Evolutionary conservation across 2,113 vertebrate species (phyloP), one percentile per base, ranked within the genome.

Genomic region (Ailuropoda melanoleuca): DNA sequence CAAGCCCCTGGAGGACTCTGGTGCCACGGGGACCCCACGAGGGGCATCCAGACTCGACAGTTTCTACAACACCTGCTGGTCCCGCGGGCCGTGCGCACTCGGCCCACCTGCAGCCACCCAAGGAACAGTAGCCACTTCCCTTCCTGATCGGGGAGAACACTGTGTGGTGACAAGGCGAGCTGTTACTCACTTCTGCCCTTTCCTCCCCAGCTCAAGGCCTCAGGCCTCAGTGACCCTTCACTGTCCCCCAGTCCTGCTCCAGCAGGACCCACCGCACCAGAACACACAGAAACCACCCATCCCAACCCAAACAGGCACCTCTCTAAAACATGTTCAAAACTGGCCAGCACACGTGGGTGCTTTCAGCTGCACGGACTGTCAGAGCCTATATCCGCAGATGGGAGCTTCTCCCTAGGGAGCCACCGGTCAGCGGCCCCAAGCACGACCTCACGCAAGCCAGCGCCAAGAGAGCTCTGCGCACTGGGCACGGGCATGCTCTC

Each of bases 21-120:
- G 15, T 18, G 26, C 18, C 26, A 19, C 0, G 0, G 8, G 6
- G 34, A 13, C 24, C 68, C 46, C 9, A 1, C 3, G 11, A 4
- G 39, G 18, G 37, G 70, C 21, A 9, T 50, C 70, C 43, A 90
- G 55, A 46, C 39, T 17, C n/a, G 14, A 24, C 6, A 18, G 64
- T 48, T 84, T 43, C 78, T 11, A 7, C 6, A 62, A 56, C 17
- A n/a, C 29, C 31, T 31, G 4, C 48, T 19, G 15, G 26, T 14
- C 39, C 68, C n/a, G 3, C 2, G 13, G 56, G n/a, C 8, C 26
- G 26, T 2, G 26, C 14, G 4, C 7, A 12, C 4, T n/a, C 2
- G 4, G 19, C 7, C 18, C 18, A 21, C 23, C 11, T 58, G 37
- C 43, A 19, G 19, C 23, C 6, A 1, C 37, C 26, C 34, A 19